Percentiles rank a stretch among this genome's conserved stretches.
Conservation (phyloP, 1,140 invertebrate species). For the Papilio polyxenes region DNA sequence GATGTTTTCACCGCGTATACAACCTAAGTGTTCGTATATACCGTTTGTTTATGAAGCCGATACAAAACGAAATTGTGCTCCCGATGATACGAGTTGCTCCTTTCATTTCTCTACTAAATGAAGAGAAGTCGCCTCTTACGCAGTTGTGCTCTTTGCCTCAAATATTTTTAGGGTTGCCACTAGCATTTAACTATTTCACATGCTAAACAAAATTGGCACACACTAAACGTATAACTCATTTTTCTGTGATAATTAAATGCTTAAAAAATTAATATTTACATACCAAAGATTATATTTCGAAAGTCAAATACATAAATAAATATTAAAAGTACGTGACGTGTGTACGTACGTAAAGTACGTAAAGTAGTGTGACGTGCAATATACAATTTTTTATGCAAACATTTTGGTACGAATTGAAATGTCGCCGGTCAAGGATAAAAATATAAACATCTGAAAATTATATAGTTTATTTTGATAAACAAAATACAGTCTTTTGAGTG, state of each 20-base stretch:
- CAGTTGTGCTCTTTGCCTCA: neutral
- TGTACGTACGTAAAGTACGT: no score
- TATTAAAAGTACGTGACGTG: no score
- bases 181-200: neutral
- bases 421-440: no score
- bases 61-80: conserved; percentile 16
- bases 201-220: neutral
- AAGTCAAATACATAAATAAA: neutral
- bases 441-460: no score
- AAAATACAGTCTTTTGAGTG: no score
- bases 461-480: no score
- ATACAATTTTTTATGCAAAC: no score
- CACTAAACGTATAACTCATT: neutral
- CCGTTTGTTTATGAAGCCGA: conserved; percentile 10
- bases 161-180: conserved; percentile 15
- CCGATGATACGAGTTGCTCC: neutral
- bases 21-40: neutral
- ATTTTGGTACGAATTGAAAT: no score
- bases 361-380: no score
- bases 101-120: conserved; percentile 14
- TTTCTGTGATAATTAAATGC: neutral
- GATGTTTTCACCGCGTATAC: neutral
- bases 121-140: neutral
- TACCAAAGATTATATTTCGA: neutral
- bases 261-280: neutral